A percentile compares a stretch with the other conserved stretches of the same genome.
These are phyloP conservation scores for Epinephelus cyanopodus DNA, from an alignment of 2,113 vertebrate genomes.

Conservation along the genomic window DNA sequence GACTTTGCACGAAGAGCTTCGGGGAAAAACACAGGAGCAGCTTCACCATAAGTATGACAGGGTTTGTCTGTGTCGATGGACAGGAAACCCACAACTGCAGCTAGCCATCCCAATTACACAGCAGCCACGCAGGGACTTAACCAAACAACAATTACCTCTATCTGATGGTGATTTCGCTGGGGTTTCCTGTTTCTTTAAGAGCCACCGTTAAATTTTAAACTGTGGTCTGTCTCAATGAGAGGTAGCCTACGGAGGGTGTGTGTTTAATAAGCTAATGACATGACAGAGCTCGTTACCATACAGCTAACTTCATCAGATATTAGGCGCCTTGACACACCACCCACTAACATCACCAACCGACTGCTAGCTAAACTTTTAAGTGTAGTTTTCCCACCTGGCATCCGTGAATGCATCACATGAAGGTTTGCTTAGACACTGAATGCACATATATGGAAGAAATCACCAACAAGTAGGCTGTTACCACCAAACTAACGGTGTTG, in stretches of 20 bases:
- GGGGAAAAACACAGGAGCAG: not conserved
- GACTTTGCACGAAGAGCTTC: slow-evolving; percentile 7
- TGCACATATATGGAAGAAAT: not conserved
- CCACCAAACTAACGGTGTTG: not conserved
- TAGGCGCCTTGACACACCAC: not conserved
- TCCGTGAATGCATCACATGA: rapidly evolving
- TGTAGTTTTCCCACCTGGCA: slow-evolving; percentile 27
- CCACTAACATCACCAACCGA: not conserved
- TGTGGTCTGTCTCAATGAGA: not conserved
- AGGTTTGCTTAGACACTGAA: not conserved
- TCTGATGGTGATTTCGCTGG: slow-evolving; percentile 51
- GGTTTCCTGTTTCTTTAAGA: slow-evolving; percentile 62
- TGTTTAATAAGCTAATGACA: not conserved
- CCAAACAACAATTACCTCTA: slow-evolving; percentile 67
- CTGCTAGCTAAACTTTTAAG: slow-evolving; percentile 61
- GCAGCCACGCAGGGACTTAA: slow-evolving; percentile 38
- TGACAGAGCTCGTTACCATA: not conserved
- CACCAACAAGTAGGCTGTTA: not conserved
- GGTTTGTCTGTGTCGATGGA: slow-evolving; percentile 6
- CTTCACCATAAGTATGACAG: not conserved
- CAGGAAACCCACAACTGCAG: slow-evolving; percentile 53
- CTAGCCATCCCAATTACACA: slow-evolving; percentile 54
- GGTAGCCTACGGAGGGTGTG: not conserved
- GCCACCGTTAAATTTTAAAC: not conserved
- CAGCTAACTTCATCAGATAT: not conserved